Evolutionary conservation across 2,888 invertebrate genomes (phyloP), one percentile per base, ranked within the genome.

Genomic region (Xestia c-nigrum): DNA sequence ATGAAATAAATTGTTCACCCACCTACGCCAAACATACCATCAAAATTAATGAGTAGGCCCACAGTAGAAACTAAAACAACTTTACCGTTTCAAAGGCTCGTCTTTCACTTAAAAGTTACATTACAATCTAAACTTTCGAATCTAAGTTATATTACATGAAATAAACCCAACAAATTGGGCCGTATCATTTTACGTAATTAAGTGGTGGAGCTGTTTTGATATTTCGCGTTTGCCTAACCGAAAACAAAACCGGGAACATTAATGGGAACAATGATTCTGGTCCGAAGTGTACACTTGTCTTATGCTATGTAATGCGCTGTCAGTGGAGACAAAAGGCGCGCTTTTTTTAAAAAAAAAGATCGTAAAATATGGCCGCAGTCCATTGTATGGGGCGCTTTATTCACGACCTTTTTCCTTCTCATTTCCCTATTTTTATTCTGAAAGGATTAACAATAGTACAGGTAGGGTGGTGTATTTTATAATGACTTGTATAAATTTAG

Each of bases 371-470:
- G 94, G 93, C 93, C 89, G 92, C 87, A 87, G 83, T 89, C 93
- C 86, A 94, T 96, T 96, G 95, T 95, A 88, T 80, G 87, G 88
- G 84, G 82, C 91, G 80, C 82, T 94, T 94, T 94, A 93, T 95
- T 94, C 94, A 91, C 85, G 90, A 92, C 92, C 91, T 93, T 95
- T 94, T 94, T 93, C 93, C 93, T 94, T 93, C 92, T 92, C 94
- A 94, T 95, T 95, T 95, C 94, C 94, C 93, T 93, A 94, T 95
- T 95, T 95, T 94, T 94, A 91, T 93, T 93, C 92, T 93, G 93
- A 93, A 95, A 95, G 95, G 95, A 95, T 95, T 95, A 94, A 95
- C 94, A 95, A 94, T 94, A 92, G 93, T 91, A 92, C 94, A 94
- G 94, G 94, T 95, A 90, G 88, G 87, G 87, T 79, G 87, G 80